Conservation (phyloP, 2,888 invertebrate genomes). For the Drosophila flavopinicola region DNA sequence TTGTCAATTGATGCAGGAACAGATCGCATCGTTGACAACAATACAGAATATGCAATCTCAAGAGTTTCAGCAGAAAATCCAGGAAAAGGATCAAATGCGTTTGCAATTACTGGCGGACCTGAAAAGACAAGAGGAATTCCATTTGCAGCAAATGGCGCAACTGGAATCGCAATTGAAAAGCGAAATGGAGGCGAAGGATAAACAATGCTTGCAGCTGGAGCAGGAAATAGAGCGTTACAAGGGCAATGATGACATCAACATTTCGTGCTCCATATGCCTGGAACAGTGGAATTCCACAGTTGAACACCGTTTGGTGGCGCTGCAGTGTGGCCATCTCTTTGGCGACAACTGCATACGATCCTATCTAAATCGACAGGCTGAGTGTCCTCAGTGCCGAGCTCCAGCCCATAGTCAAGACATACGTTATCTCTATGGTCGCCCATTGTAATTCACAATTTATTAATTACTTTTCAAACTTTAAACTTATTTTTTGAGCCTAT, state of each 20-base stretch:
- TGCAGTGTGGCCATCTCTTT: slow-evolving; percentile 41
- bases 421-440: slow-evolving; percentile 27
- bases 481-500: no score
- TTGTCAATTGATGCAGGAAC: neutral
- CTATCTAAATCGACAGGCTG: rapidly evolving
- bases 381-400: slow-evolving; percentile 33
- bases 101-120: slow-evolving; percentile 5
- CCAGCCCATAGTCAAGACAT: rapidly evolving
- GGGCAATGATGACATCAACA: neutral
- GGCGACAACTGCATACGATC: slow-evolving; percentile 19
- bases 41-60: slow-evolving; percentile 10
- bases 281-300: slow-evolving; percentile 12
- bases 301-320: slow-evolving; percentile 24
- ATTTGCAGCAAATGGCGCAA: slow-evolving; percentile 9
- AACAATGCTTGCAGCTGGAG: slow-evolving; percentile 17
- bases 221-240: slow-evolving; percentile 2
- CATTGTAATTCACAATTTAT: neutral
- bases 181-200: slow-evolving; percentile 11
- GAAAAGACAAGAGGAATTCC: slow-evolving; percentile 18
- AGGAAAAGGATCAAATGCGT: slow-evolving; percentile 8
- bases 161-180: neutral
- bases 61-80: slow-evolving; percentile 15
- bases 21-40: slow-evolving; percentile 3
- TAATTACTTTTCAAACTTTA: no score
- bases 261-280: slow-evolving; percentile 31